Percentiles rank a stretch among this genome's conserved stretches.
Conservation (phyloP, 2,888 invertebrate genomes). For the Perizoma flavofasciatum region DNA sequence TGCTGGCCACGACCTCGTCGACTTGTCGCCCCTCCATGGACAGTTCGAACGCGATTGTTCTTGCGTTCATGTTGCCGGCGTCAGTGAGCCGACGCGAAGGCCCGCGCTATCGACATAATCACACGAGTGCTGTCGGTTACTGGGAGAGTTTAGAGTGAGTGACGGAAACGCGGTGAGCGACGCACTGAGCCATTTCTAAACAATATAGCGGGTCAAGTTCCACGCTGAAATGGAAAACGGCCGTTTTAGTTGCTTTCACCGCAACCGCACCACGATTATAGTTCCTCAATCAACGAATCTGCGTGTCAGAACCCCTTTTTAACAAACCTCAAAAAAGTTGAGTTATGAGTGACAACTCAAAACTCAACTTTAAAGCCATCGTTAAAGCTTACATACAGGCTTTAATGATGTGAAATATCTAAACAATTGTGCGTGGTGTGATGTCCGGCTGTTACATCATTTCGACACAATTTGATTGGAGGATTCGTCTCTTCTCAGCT, state of each 20-base stretch:
- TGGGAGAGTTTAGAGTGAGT: constrained; percentile 17
- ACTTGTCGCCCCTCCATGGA: constrained; percentile 95
- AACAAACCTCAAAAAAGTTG: too few relatives aligned
- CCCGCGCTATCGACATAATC: constrained; percentile 63
- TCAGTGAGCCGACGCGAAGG: constrained; percentile 60
- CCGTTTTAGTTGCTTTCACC: constrained; percentile 57
- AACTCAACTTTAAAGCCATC: too few relatives aligned
- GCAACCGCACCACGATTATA: not conserved
- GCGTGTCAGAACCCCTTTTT: too few relatives aligned
- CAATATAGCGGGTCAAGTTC: constrained; percentile 67
- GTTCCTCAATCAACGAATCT: too few relatives aligned
- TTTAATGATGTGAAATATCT: too few relatives aligned
- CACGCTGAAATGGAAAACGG: constrained; percentile 77
- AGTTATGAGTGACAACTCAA: too few relatives aligned
- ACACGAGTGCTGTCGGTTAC: constrained; percentile 49
- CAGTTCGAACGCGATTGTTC: constrained; percentile 91
- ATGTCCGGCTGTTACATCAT: too few relatives aligned
- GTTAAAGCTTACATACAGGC: too few relatives aligned
- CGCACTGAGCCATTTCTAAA: constrained; percentile 65
- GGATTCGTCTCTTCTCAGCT: too few relatives aligned
- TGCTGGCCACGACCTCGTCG: constrained; percentile 95
- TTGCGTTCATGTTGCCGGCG: constrained; percentile 88
- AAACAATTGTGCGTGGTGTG: too few relatives aligned
- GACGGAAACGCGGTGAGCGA: constrained; percentile 37
- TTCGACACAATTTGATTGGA: too few relatives aligned